Conservation (phyloP, 2,888 invertebrate species). For the Drosophila histrio region DNA sequence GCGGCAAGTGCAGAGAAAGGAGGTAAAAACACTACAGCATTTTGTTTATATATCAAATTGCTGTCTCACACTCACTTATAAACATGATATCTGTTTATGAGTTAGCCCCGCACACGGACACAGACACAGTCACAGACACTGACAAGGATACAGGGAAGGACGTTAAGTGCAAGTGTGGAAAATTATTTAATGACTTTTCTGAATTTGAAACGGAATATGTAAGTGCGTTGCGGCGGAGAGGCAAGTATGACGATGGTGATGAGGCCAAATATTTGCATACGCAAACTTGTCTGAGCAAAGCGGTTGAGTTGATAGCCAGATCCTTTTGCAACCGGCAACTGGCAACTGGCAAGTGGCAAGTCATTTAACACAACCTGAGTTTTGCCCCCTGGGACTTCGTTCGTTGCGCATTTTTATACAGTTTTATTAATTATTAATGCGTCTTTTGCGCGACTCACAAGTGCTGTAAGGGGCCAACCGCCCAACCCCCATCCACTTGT, state of each 20-base stretch:
- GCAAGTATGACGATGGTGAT: slow-evolving; percentile 29
- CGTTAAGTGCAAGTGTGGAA: slow-evolving; percentile 77
- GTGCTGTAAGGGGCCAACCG: slow-evolving; percentile 18
- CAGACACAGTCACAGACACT: background rate
- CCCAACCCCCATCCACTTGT: slow-evolving; percentile 48
- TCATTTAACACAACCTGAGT: slow-evolving; percentile 56
- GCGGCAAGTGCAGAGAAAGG: slow-evolving; percentile 1
- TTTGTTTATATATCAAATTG: slow-evolving; percentile 67
- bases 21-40: slow-evolving; percentile 31
- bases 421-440: slow-evolving; percentile 75
- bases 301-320: slow-evolving; percentile 44
- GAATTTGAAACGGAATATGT: slow-evolving; percentile 78
- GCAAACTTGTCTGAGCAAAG: slow-evolving; percentile 51
- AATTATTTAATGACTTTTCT: slow-evolving; percentile 81
- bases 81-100: slow-evolving; percentile 43
- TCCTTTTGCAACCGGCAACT: slow-evolving; percentile 41
- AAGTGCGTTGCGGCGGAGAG: slow-evolving; percentile 63
- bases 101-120: background rate
- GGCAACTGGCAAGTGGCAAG: slow-evolving; percentile 59
- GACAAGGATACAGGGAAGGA: slow-evolving; percentile 1
- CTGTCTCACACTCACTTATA: slow-evolving; percentile 33
- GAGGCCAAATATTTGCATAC: slow-evolving; percentile 75
- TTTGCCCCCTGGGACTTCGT: slow-evolving; percentile 20
- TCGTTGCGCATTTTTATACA: slow-evolving; percentile 52
- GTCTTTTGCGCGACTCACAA: slow-evolving; percentile 57